Conservation (phyloP, 1,140 invertebrate species). For the Periplaneta americana region DNA sequence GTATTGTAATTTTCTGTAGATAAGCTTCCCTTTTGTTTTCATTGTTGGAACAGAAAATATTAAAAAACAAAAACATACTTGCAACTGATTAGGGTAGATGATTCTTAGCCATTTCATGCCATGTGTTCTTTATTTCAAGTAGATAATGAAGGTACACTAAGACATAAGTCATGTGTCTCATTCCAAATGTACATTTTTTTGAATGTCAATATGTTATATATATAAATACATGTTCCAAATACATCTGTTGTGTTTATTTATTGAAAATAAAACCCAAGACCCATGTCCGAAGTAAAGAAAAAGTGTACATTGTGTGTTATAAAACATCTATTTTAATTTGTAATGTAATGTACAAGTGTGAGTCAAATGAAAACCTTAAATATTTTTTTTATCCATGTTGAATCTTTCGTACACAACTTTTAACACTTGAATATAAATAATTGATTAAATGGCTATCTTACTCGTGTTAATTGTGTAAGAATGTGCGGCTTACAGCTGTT, state of each 20-base stretch:
- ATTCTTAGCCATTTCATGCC: conserved; percentile 11
- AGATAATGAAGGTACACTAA: background rate
- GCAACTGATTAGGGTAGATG: background rate
- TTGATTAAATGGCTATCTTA: too few species aligned
- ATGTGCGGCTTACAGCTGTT: too few species aligned
- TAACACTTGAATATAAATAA: too few species aligned
- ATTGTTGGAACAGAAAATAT: background rate
- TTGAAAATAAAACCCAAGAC: background rate
- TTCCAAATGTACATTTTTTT: conserved; percentile 15
- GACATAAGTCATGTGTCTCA: background rate
- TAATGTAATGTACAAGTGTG: too few species aligned
- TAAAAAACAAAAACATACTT: background rate
- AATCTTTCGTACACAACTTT: too few species aligned
- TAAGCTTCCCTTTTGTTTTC: background rate
- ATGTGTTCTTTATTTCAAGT: background rate
- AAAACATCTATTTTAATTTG: too few species aligned
- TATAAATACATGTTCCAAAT: conserved; percentile 16
- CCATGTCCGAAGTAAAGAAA: too few species aligned
- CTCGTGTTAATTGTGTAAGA: too few species aligned
- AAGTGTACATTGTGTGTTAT: too few species aligned
- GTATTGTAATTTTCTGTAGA: background rate
- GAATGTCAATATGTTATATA: conserved; percentile 16
- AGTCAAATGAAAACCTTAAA: too few species aligned
- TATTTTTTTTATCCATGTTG: too few species aligned
- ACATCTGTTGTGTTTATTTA: background rate